Evolutionary conservation across 2,113 vertebrate species (phyloP).

Genomic region (Pollimyrus isidori): DNA sequence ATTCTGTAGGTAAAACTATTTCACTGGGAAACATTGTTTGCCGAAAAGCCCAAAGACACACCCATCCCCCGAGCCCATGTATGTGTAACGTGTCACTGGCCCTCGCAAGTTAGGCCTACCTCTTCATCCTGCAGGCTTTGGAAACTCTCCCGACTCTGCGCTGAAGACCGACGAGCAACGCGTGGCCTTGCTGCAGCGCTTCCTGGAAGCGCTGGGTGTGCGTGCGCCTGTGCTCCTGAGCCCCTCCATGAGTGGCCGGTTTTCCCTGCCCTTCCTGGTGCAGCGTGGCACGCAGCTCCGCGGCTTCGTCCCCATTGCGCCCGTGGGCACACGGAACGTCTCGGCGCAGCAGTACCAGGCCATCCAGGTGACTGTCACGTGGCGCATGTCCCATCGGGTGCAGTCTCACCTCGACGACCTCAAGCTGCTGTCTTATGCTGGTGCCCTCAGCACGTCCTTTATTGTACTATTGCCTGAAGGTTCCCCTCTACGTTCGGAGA

Average conservation of each 20-base stretch:
- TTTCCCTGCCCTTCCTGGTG: slow-evolving; percentile 83
- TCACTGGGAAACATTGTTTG: neutral
- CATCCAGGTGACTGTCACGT: slow-evolving; percentile 66
- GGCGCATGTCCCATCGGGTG: neutral
- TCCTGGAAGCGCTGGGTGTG: slow-evolving; percentile 69
- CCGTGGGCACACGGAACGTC: slow-evolving; percentile 74
- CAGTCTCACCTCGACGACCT: neutral
- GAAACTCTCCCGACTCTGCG: slow-evolving; percentile 63
- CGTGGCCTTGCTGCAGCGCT: slow-evolving; percentile 64
- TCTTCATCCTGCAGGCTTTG: slow-evolving; percentile 65
- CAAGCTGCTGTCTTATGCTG: neutral
- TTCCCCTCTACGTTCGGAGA: neutral
- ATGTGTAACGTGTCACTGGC: neutral
- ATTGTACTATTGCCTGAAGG: neutral
- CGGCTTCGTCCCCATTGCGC: slow-evolving; percentile 80
- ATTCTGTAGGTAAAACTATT: neutral
- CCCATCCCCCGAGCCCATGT: neutral
- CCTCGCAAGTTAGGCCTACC: neutral
- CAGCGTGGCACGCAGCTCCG: slow-evolving; percentile 57
- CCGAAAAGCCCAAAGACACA: neutral
- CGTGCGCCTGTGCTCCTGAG: slow-evolving; percentile 71
- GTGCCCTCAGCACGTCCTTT: neutral
- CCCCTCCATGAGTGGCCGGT: slow-evolving; percentile 89
- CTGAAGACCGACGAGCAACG: slow-evolving; percentile 66
- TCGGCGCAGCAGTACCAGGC: slow-evolving; percentile 68